Evolutionary conservation across 1,140 invertebrate genomes (phyloP).

Genomic region (Rhynchophorus ferrugineus): DNA sequence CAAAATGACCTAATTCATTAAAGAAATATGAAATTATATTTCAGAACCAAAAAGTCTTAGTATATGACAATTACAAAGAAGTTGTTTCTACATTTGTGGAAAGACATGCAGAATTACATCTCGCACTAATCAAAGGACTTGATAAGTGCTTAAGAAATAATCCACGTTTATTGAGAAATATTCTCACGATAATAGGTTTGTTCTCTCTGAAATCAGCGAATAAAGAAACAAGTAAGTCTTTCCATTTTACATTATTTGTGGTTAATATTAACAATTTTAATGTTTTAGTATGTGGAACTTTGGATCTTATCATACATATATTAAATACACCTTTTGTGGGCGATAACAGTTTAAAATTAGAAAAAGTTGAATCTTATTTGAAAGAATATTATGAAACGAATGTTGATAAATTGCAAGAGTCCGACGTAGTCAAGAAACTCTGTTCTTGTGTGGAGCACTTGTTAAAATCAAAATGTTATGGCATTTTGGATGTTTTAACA

Average conservation of each 20-base stretch:
- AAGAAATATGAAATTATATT: not conserved
- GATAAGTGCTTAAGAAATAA: slow-evolving; percentile 19
- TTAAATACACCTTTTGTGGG: no score
- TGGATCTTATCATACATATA: slow-evolving; percentile 8
- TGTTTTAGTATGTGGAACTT: slow-evolving; percentile 8
- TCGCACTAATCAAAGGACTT: slow-evolving; percentile 16
- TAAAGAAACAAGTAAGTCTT: slow-evolving; percentile 14
- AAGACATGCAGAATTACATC: slow-evolving; percentile 6
- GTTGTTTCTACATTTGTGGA: slow-evolving; percentile 4
- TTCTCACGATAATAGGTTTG: slow-evolving; percentile 10
- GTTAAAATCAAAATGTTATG: slow-evolving; percentile 11
- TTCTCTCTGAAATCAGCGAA: not conserved
- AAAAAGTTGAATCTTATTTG: not conserved
- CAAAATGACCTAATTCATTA: no score
- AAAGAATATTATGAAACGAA: not conserved
- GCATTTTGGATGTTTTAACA: slow-evolving; percentile 4
- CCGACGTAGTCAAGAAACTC: slow-evolving; percentile 10
- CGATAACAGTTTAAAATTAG: no score
- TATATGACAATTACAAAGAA: slow-evolving; percentile 5
- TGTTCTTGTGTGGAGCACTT: slow-evolving; percentile 20
- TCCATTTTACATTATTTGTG: not conserved
- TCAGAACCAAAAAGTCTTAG: slow-evolving; percentile 2
- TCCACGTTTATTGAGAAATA: slow-evolving; percentile 14
- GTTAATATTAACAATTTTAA: slow-evolving; percentile 3
- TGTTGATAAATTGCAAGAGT: not conserved